Conservation (phyloP, 35 echinoderm and acorn worm species). For the Heliocidaris tuberculata region DNA sequence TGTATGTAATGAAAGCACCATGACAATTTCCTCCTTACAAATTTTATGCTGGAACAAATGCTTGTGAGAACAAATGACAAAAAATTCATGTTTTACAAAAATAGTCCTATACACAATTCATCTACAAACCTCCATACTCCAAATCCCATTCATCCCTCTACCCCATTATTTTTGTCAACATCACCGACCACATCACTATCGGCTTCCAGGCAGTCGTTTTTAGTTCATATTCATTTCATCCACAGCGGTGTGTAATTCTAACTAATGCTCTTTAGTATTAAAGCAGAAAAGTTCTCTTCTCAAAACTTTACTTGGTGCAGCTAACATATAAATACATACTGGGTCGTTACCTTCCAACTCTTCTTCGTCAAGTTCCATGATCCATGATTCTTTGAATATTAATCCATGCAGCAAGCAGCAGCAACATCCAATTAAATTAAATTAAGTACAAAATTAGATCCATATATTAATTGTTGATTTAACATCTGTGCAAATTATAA, state of each 20-base stretch:
- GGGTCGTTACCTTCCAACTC: background rate
- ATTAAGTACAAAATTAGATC: slow-evolving; percentile 14
- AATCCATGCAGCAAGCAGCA: background rate
- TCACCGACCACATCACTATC: background rate
- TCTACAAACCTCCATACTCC: slow-evolving; percentile 19
- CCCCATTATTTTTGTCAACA: background rate
- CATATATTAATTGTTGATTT: background rate
- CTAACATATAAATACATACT: background rate
- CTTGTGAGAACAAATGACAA: slow-evolving; percentile 2
- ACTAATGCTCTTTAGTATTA: background rate
- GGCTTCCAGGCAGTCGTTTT: background rate
- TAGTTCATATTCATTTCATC: background rate
- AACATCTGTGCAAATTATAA: background rate
- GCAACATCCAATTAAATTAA: background rate
- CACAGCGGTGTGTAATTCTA: background rate
- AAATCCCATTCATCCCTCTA: background rate
- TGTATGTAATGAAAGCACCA: slow-evolving; percentile 45
- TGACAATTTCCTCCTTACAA: slow-evolving; percentile 32
- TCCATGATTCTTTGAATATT: slow-evolving; percentile 9
- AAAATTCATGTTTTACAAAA: slow-evolving; percentile 30
- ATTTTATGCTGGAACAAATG: slow-evolving; percentile 28
- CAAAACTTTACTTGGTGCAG: background rate
- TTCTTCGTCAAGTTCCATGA: background rate
- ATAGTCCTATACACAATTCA: slow-evolving; percentile 42
- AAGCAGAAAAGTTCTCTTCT: background rate